Conservation (phyloP, 2,113 vertebrate species). For the Eleginops maclovinus region DNA sequence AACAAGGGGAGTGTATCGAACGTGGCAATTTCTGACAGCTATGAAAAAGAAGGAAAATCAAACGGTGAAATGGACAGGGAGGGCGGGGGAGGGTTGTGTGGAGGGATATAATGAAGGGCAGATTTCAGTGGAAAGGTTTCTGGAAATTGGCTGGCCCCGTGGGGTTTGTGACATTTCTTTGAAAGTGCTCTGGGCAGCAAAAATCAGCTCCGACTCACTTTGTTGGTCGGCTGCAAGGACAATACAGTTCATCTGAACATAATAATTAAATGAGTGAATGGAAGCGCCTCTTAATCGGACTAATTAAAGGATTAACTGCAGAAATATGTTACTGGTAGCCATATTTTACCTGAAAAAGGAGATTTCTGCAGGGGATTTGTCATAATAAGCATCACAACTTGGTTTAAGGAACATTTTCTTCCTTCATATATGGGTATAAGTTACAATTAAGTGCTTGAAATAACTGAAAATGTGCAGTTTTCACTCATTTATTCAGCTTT, state of each 20-base stretch:
- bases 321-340: neutral
- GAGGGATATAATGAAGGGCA: constrained; percentile 60
- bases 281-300: constrained; percentile 2
- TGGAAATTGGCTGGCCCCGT: constrained; percentile 57
- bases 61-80: constrained; percentile 14
- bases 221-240: constrained; percentile 27
- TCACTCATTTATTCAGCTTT: neutral
- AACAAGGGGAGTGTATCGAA: constrained; percentile 35
- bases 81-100: neutral
- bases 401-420: neutral
- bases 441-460: neutral
- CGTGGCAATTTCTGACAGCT: constrained; percentile 47
- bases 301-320: neutral
- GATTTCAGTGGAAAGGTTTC: constrained; percentile 58
- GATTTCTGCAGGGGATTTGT: too few species aligned
- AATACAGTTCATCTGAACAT: neutral
- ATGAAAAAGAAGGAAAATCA: constrained; percentile 46
- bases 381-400: too few species aligned
- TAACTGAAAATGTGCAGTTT: neutral
- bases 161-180: constrained; percentile 70
- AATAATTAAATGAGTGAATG: constrained; percentile 14
- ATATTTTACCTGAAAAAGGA: too few species aligned
- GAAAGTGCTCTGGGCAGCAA: constrained; percentile 65
- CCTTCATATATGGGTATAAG: neutral
- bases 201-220: constrained; percentile 51